Base-by-base conservation (phyloP, 2,888 invertebrate genomes). In the Graphium colonna region DNA sequence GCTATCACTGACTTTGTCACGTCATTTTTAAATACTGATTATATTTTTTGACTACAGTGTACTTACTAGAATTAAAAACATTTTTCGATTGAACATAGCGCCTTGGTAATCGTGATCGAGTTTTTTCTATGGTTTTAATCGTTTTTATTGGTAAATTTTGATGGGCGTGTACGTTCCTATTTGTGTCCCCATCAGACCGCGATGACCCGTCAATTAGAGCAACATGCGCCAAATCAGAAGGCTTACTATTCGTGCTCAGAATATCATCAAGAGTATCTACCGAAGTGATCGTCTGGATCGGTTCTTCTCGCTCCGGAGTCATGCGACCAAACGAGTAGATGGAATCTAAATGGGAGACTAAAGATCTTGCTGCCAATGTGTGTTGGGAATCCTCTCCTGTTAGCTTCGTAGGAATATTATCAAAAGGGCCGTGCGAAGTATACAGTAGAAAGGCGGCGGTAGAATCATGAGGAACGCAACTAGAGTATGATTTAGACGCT, bases 371-470 rank as follows among this genome's bases (percentile, higher is more conserved):
- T 21, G 21, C 5, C 21, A 15, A 10, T 36, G 43, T 15, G 12
- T 47, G 15, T 18, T 53, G 16, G 3, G 65, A 53, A 1, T 41
- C 48, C 1, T 58, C 36, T 15, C 52, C 36, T 0, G 55, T 21
- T 4, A 57, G 39, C 39, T 53, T 57, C 3, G 44, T 52, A 54
- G 59, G 65, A 59, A 4, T 58, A 4, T 41, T 31, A 40, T 41
- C 43, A 26, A 49, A 55, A 4, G 59, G 57, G 36, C 55, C 55
- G 2, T 53, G 48, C 9, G 59, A 42, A 1, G 73, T 69, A 0
- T 82, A 74, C 9, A 79, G 50, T 1, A 72, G 60, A 49, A 79
- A 79, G 1, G 79, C 73, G 9, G 75, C 63, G 1, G 74, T 72
- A 0, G 69, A 38, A 1, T 57, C 45, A 16, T 58, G 46, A 10